These are phyloP conservation scores for Rotaria socialis DNA, from an alignment of 2,888 invertebrate species.

Conservation along the genomic window DNA sequence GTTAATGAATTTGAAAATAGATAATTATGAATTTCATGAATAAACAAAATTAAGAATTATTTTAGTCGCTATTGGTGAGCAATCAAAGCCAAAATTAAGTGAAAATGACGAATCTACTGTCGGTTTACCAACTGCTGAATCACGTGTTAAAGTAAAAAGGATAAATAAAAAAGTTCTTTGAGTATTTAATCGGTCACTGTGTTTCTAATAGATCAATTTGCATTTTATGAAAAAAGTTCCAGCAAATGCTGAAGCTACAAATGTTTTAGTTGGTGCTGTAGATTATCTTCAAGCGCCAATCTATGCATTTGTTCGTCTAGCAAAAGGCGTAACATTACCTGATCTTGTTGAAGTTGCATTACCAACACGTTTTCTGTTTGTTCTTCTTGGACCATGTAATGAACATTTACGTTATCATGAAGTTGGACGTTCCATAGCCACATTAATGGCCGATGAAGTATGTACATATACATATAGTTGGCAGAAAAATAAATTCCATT, in stretches of 20 bases:
- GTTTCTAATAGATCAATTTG: conserved; percentile 50
- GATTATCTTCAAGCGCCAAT: conserved; percentile 86
- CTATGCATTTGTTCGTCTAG: conserved; percentile 84
- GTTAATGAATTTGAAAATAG: background rate
- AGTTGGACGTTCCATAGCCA: conserved; percentile 87
- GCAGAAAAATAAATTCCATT: background rate
- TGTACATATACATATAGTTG: conserved; percentile 44
- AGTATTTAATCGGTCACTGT: no score
- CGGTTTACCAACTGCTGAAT: background rate
- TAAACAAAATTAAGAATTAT: background rate
- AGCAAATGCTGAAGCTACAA: conserved; percentile 88
- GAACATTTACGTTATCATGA: conserved; percentile 72
- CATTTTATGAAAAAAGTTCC: conserved; percentile 75
- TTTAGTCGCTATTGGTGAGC: background rate
- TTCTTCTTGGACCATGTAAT: conserved; percentile 76
- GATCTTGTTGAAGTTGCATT: conserved; percentile 66
- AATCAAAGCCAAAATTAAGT: background rate
- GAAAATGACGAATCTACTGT: background rate
- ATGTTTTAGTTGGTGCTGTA: conserved; percentile 92
- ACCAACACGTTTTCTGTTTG: conserved; percentile 86
- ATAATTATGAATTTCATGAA: background rate
- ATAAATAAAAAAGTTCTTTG: background rate
- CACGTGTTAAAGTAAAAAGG: conserved; percentile 13
- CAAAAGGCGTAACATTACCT: conserved; percentile 65
- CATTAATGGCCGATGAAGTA: conserved; percentile 84